Conservation (phyloP, 2,888 invertebrate species). For the Pyralis farinalis region DNA sequence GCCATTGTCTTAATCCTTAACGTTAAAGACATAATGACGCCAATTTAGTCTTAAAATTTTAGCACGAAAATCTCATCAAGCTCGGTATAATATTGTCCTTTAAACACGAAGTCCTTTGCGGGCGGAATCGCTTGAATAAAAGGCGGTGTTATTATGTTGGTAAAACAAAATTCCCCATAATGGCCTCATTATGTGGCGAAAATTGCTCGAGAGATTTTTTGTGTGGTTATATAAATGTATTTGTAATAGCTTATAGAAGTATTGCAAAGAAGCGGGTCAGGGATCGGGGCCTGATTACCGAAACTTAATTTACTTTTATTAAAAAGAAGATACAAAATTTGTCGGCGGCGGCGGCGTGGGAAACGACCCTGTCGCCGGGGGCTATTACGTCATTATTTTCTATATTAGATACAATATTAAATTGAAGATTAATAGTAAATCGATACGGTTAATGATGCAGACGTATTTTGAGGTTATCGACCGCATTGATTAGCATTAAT, state of each 20-base stretch:
- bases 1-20: conserved; percentile 60
- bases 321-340: conserved; percentile 64
- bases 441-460: conserved; percentile 60
- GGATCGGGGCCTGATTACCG: conserved; percentile 73
- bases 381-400: conserved; percentile 80
- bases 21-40: conserved; percentile 71
- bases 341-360: conserved; percentile 72
- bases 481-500: conserved; percentile 12
- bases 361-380: conserved; percentile 77
- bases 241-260: conserved; percentile 81
- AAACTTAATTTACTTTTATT: conserved; percentile 79
- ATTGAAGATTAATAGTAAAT: conserved; percentile 76
- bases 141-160: conserved; percentile 80
- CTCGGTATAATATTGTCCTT: conserved; percentile 76
- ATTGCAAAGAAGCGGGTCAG: conserved; percentile 76
- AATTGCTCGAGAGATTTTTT: conserved; percentile 79
- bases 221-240: conserved; percentile 78
- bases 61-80: conserved; percentile 78
- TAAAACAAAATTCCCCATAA: conserved; percentile 80
- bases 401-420: conserved; percentile 77
- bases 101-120: conserved; percentile 69
- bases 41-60: conserved; percentile 74
- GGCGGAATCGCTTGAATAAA: conserved; percentile 69
- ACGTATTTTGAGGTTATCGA: conserved; percentile 38
- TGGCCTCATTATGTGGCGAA: conserved; percentile 81